Base-by-base conservation (phyloP, 35 echinoderm and acorn worm genomes). In the Stichopus chloronotus region DNA sequence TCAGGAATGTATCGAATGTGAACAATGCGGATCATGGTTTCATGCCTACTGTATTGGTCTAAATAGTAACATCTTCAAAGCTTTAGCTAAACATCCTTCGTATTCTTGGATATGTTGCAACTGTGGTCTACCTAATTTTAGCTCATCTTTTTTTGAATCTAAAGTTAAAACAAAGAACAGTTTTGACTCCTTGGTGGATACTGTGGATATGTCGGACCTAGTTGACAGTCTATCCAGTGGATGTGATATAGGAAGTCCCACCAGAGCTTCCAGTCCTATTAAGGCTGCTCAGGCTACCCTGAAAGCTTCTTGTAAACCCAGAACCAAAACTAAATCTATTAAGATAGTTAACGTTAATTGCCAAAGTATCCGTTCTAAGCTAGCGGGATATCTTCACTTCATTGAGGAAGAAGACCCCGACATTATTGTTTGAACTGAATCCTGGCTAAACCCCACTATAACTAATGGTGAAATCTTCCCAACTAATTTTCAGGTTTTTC, bases 341-440 rank as follows among this genome's bases (percentile, higher is more conserved):
- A 92, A 87, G 25, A 12, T 95, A 59, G 5, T 92, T 16, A 95
- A 95, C 25, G 21, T 92, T 9, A 95, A 95, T 54, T 95, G 94
- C 59, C 91, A 95, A 86, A 93, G 94, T 83, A 78, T 93, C 8
- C 72, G 55, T 59, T 52, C 90, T 13, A 95, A 95, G 59, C 63
- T 84, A 55, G 23, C 80, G 4, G 58, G 25, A 57, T 95, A 90
- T 60, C 74, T 78, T 17, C 57, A 22, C 4, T 84, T 90, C 1
- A 7, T 90, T 52, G 92, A 90, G 8, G 63, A 23, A 0, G 92
- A 93, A 91, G 12, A 59, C 25, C 95, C 87, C n/a, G 95, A 95
- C 54, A 55, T 95, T 43, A 79, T 90, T 12, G 84, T 90, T 52
- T 91, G 91, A 90, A 92, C 91, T 55, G 95, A 96, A 43, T 96